Evolutionary conservation across 2,888 invertebrate genomes (phyloP).

Genomic region (Ctena decussata): DNA sequence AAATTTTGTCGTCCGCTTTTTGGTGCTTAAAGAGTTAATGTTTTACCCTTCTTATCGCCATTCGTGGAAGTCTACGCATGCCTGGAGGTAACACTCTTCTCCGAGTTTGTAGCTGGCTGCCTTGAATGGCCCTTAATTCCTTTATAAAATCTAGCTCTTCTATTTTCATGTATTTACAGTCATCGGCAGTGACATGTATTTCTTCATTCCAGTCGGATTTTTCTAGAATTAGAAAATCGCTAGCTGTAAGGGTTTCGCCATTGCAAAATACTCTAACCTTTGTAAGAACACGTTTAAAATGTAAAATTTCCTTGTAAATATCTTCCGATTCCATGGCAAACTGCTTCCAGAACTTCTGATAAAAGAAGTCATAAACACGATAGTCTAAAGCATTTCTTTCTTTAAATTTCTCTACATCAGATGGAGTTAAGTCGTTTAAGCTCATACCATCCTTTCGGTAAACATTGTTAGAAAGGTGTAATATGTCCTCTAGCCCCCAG

Average conservation of each 20-base stretch:
- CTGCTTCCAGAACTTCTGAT: constrained; percentile 44
- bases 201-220: constrained; percentile 43
- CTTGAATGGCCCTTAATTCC: constrained; percentile 41
- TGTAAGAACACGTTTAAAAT: constrained; percentile 42
- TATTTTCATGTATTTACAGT: constrained; percentile 47
- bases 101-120: constrained; percentile 88
- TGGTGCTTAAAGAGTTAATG: no score
- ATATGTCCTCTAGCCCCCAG: constrained; percentile 54
- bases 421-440: constrained; percentile 24
- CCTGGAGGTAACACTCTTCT: neutral
- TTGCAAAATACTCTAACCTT: constrained; percentile 41
- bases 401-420: constrained; percentile 42
- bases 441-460: constrained; percentile 10
- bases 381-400: constrained; percentile 52
- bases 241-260: neutral
- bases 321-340: constrained; percentile 30
- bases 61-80: neutral
- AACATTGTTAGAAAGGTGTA: constrained; percentile 53
- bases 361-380: constrained; percentile 45
- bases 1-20: no score
- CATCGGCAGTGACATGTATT: neutral
- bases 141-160: constrained; percentile 50
- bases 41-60: no score
- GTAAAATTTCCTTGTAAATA: constrained; percentile 48
- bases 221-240: neutral